Evolutionary conservation across 30 jellyfish, hydroid and myxozoan species (phyloP), one percentile per base, ranked within the genome.

Genomic region (Pelagia noctiluca): DNA sequence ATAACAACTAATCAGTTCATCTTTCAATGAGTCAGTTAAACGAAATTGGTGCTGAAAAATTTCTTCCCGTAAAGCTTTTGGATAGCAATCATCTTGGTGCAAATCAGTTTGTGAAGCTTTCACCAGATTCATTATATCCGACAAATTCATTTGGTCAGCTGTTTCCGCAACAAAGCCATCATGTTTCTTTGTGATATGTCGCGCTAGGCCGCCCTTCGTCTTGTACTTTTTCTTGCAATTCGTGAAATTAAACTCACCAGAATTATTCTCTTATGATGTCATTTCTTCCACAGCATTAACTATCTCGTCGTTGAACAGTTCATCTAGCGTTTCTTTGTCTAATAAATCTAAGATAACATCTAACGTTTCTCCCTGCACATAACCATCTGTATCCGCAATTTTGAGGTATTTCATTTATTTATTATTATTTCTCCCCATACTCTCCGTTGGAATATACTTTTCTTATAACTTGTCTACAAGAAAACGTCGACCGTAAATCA

Each of bases 201-300:
- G 5, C 72, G 72, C 34, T 22, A 60, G 72, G 72, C 72, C 72
- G 21, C 72, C 21, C 23, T 60, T 60, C 34, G 72, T 60, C 29
- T 60, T 60, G 23, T 60, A 60, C 34, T 60, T 60, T 60, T 60
- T 60, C 72, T n/a, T 22, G 72, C 72, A 60, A 8, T 8, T 60
- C 72, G 72, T 60, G 72, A 8, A 60, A n/a, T 60, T 60, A 60
- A 60, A 60, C 23, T 60, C 72, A 60, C 72, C 72, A 60, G 72
- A 60, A 60, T 60, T 60, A 60, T 60, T 60, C 72, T 60, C 72
- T 60, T 10, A 4, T 8, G 72, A 60, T 4, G 34, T 60, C 23
- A 60, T 12, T 60, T 60, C 72, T 60, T n/a, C 72, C 21, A 60
- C 72, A n/a, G 72, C 72, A 60, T 8, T 22, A 60, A n/a, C 72